These are phyloP conservation scores for Chionoecetes opilio DNA, from an alignment of 1,140 invertebrate genomes.

Conservation along the genomic window DNA sequence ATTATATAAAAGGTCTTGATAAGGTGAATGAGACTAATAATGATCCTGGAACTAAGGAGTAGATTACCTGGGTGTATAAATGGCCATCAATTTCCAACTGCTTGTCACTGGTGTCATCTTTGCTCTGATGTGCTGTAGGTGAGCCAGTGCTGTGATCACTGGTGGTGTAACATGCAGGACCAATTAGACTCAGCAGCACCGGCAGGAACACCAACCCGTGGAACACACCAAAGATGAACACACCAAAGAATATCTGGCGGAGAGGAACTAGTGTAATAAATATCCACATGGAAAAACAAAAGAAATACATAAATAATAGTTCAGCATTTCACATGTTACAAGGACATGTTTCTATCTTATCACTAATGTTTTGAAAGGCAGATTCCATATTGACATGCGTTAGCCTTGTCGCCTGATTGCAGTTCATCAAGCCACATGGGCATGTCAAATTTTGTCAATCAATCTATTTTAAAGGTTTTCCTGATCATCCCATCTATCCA, in stretches of 20 bases:
- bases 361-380: no score
- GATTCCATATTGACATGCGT: no score
- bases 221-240: constrained; percentile 90
- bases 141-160: neutral
- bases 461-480: no score
- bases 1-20: no score
- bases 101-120: neutral
- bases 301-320: neutral
- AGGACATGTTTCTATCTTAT: neutral
- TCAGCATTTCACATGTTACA: neutral
- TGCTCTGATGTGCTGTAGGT: neutral
- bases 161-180: constrained; percentile 87
- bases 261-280: neutral
- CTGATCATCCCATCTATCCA: no score
- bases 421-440: no score
- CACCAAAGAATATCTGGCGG: constrained; percentile 88
- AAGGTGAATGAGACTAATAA: neutral
- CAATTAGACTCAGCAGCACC: constrained; percentile 89
- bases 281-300: neutral
- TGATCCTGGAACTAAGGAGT: neutral
- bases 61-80: constrained; percentile 19
- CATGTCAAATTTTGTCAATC: no score
- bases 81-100: neutral
- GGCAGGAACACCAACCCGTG: constrained; percentile 90
- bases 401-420: no score